Evolutionary conservation across 2,888 invertebrate species (phyloP), one percentile per base, ranked within the genome.

Genomic region (Chydorus sphaericus): DNA sequence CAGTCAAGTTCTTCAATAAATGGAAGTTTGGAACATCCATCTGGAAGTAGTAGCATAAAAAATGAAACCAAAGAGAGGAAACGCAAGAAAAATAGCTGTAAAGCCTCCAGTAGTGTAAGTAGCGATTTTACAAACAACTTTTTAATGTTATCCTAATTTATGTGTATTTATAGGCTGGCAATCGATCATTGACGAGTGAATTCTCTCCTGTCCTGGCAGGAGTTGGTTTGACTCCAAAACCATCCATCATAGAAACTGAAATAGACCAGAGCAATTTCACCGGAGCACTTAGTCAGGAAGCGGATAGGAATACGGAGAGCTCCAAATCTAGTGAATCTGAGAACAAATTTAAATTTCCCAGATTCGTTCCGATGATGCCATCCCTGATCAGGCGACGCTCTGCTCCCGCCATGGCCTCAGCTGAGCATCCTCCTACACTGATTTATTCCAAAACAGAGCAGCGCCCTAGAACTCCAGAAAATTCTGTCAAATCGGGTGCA

Each of bases 1-100:
- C 89, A 87, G 70, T 80, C 80, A 10, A 58, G 62, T 29, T 59
- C 62, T 7, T 51, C 56, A 31, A 49, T 52, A 18, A n/a, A 36
- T 28, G 44, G 44, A 26, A 57, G 54, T 16, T 29, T 39, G 5
- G 37, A 38, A 36, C 33, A 56, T n/a, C 55, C 55, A 14, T 37
- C 44, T 11, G 57, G 57, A 3, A 58, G 58, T 11, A 59, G 59
- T 16, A 67, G 72, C 68, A 69, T 73, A 69, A n/a, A n/a, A n/a
- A 71, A 69, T 63, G 67, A 73, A 63, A 44, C 54, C 30, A 60
- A 61, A 49, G 52, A 53, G 30, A 57, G 49, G 5, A 48, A 59
- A n/a, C 28, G 28, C 16, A 31, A 36, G 4, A 52, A 52, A 36
- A 33, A 33, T n/a, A 37, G 52, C 10, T 16, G 52, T 20, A 52